Base-by-base conservation (phyloP, 1,140 invertebrate species). In the Gonatopus flavifemur region DNA sequence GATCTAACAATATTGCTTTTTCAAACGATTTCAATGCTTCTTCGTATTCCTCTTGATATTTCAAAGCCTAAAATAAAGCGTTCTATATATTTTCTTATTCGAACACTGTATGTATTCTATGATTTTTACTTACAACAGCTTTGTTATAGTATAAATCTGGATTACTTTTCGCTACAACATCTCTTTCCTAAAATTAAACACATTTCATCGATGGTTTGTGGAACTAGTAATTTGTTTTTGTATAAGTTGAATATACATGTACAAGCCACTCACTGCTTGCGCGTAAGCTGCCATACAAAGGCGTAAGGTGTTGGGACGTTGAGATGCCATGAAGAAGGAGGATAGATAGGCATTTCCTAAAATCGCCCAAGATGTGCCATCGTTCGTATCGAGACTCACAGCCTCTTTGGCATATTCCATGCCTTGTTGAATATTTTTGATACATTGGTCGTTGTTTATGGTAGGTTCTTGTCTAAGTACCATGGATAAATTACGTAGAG, bases 91-190 rank as follows among this genome's bases (percentile, higher is more conserved):
- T 47, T 22, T 28, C 33, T 12, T 18, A 8, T 1, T 13, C n/a
- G 16, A 36, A 43, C 28, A 47, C 16, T 46, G 10, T 9, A 43
- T 21, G 36, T 48, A 49, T 42, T 41, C 4, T 45, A 24, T 51
- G 41, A 52, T 45, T 35, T 51, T 59, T 63, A 82, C 83, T 84
- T 80, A 93, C 90, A 60, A 90, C 83, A 43, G 85, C 89, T 82
- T 89, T 88, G 72, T 94, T 95, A 67, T 88, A 93, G 80, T 91
- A 88, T 25, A 94, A 80, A 81, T 93, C 89, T 2, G 90, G 83
- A 67, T 89, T 88, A 55, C 83, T 85, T 64, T 76, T 83, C 1
- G 89, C 85, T 7, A 86, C 76, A 15, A 85, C 75, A 73, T 94
- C 90, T 64, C 84, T 86, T 71, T 88, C 86, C 86, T 88, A 64